Evolutionary conservation across 1,140 invertebrate genomes (phyloP).

Genomic region (Drosophila rufa): DNA sequence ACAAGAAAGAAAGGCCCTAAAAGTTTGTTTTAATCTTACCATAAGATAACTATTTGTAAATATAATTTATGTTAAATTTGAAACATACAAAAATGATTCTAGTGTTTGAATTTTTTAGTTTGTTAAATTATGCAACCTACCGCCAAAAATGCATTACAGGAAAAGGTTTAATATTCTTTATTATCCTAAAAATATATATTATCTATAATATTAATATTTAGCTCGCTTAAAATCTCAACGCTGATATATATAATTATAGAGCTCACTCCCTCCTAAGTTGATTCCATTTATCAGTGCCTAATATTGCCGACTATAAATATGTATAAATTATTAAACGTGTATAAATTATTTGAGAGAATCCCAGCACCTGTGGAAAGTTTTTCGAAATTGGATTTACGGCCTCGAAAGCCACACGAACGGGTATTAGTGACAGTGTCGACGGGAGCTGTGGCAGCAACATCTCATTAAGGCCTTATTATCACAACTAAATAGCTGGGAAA

Average conservation of each 20-base stretch:
- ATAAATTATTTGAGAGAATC: conserved; percentile 20
- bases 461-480: conserved; percentile 72
- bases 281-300: background rate
- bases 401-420: conserved; percentile 30
- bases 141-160: too few relatives aligned
- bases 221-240: background rate
- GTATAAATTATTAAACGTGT: conserved; percentile 4
- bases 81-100: too few relatives aligned
- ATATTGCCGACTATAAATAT: background rate
- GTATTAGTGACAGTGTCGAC: conserved; percentile 45
- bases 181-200: too few relatives aligned
- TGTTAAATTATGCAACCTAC: too few relatives aligned
- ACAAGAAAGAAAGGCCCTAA: too few relatives aligned
- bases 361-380: conserved; percentile 68
- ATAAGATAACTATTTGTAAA: too few relatives aligned
- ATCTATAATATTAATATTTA: background rate
- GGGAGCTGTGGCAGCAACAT: conserved; percentile 35
- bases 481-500: conserved; percentile 67
- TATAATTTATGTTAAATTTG: too few relatives aligned
- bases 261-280: background rate
- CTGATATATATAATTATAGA: background rate
- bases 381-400: conserved; percentile 61
- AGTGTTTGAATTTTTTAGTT: too few relatives aligned
- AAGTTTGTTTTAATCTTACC: too few relatives aligned
- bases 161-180: too few relatives aligned